Evolutionary conservation across 2,797 vertebrate species (phyloP).

Genomic region (Peromyscus eremicus): DNA sequence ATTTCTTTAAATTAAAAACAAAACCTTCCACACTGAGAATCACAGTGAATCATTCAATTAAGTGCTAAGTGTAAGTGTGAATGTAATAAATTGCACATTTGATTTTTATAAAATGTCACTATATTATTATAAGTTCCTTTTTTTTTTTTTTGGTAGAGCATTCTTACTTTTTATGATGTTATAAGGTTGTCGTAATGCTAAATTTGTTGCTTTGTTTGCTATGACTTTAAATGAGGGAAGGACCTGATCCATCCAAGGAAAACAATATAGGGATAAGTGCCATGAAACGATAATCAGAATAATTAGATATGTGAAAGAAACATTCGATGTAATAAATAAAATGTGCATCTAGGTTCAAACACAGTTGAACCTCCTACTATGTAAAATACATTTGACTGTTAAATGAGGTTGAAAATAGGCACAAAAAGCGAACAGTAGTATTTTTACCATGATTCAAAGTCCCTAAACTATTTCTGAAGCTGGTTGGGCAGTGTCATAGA

Average conservation of each 20-base stretch:
- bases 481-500: not conserved
- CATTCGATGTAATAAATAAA: not conserved
- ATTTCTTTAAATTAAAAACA: not conserved
- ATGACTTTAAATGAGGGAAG: not conserved
- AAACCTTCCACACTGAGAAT: not conserved
- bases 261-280: not conserved
- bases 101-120: not conserved
- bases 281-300: not conserved
- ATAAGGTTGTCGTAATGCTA: not conserved
- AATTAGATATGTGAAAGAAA: not conserved
- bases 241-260: not conserved
- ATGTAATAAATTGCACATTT: constrained; percentile 20
- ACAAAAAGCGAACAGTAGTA: not conserved
- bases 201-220: constrained; percentile 1
- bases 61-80: constrained; percentile 17
- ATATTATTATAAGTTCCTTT: constrained; percentile 27
- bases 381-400: not conserved
- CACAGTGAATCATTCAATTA: constrained; percentile 1
- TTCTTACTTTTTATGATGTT: not conserved
- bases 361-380: not conserved
- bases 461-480: not conserved
- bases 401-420: not conserved
- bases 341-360: not conserved
- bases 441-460: not conserved
- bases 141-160: not conserved